Conservation (phyloP, 1,140 invertebrate species). For the Drosophila nasuta region DNA sequence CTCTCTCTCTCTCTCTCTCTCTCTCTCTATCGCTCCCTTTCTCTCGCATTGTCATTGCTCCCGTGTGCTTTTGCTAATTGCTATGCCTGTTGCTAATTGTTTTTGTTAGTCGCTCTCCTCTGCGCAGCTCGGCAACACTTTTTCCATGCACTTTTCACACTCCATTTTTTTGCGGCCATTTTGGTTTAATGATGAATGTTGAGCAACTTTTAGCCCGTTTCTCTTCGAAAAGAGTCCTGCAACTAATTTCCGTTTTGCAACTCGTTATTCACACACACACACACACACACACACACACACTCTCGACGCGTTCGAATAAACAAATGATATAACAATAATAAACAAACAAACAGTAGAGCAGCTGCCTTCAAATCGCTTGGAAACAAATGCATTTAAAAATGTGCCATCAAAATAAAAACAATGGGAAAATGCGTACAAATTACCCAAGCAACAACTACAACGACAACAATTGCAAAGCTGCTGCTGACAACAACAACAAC, state of each 20-base stretch:
- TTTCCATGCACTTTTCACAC: conserved; percentile 47
- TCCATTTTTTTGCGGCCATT: conserved; percentile 42
- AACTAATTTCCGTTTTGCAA: conserved; percentile 73
- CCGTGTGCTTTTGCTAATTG: conserved; percentile 58
- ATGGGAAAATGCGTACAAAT: conserved; percentile 77
- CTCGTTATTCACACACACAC: conserved; percentile 63
- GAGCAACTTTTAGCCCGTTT: conserved; percentile 23
- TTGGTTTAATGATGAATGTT: conserved; percentile 47
- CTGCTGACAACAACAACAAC: conserved; percentile 64
- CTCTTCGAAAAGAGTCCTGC: conserved; percentile 31
- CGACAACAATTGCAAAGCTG: conserved; percentile 65
- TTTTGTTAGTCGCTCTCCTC: conserved; percentile 52
- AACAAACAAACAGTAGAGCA: conserved; percentile 54
- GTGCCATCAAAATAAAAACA: conserved; percentile 53
- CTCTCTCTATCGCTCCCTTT: not conserved
- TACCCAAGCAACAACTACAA: conserved; percentile 58
- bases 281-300: conserved; percentile 31
- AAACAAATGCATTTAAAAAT: conserved; percentile 47
- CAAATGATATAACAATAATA: conserved; percentile 73
- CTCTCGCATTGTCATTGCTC: conserved; percentile 1
- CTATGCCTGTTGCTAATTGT: conserved; percentile 72
- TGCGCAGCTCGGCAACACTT: conserved; percentile 53
- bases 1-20: not conserved
- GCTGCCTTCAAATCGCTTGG: conserved; percentile 40
- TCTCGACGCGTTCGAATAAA: conserved; percentile 59